A percentile compares a stretch with the other conserved stretches of the same genome.
phyloP scores from a whole-genome alignment of 1,140 invertebrate species.

The Meloidogyne floridensis region DNA sequence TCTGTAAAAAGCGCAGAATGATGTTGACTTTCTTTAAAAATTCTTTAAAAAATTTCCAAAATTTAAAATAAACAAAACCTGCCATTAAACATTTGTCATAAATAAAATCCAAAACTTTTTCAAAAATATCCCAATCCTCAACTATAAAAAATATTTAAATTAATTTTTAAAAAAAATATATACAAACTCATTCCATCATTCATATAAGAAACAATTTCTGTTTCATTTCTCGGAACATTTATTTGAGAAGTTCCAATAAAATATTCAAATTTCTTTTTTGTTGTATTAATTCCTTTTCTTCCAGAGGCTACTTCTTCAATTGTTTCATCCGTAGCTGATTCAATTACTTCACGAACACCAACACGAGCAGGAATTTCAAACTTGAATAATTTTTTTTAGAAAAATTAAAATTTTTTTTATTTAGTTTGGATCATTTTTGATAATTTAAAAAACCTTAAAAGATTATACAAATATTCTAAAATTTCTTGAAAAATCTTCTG shows the following conservation, averaged over 20 bases:
- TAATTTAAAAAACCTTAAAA: too few species aligned
- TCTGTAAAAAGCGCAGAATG: slow-evolving; percentile 92
- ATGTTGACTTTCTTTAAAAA: slow-evolving; percentile 77
- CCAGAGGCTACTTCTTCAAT: slow-evolving; percentile 42
- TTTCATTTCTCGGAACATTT: slow-evolving; percentile 82
- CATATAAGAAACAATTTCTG: slow-evolving; percentile 82
- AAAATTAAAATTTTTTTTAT: too few species aligned
- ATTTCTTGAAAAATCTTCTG: too few species aligned
- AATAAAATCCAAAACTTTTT: slow-evolving; percentile 84
- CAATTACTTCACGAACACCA: slow-evolving; percentile 34
- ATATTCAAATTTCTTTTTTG: slow-evolving; percentile 70
- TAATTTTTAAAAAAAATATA: slow-evolving; percentile 1
- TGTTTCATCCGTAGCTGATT: slow-evolving; percentile 39
- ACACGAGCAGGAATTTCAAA: slow-evolving; percentile 52
- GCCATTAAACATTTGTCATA: slow-evolving; percentile 76
- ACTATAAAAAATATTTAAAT: slow-evolving; percentile 67
- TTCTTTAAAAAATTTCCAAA: too few species aligned
- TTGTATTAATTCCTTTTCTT: slow-evolving; percentile 48
- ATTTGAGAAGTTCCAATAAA: slow-evolving; percentile 83
- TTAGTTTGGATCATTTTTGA: too few species aligned
- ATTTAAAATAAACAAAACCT: background rate
- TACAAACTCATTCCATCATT: slow-evolving; percentile 42
- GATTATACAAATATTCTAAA: too few species aligned
- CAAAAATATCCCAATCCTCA: slow-evolving; percentile 94
- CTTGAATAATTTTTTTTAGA: slow-evolving; percentile 29